These are phyloP conservation scores for Eurypyga helias DNA, from an alignment of 2,113 vertebrate genomes.

Conservation along the genomic window DNA sequence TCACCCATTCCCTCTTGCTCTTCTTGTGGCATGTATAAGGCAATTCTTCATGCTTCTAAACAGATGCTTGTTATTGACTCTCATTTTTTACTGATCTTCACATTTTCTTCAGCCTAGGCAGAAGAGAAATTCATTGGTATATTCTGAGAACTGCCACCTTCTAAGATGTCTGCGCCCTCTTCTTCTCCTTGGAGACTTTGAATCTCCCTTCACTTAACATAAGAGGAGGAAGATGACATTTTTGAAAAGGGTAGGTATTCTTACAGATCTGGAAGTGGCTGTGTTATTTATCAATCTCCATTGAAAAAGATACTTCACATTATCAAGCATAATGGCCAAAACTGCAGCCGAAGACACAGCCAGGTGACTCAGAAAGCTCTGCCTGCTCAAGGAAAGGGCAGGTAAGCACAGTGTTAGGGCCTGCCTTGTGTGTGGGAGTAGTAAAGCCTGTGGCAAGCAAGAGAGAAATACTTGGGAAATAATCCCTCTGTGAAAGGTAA, in stretches of 20 bases:
- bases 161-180: background rate
- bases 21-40: background rate
- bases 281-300: background rate
- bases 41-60: background rate
- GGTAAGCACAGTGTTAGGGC: background rate
- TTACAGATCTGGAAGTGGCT: background rate
- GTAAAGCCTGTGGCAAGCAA: background rate
- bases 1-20: background rate
- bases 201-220: background rate
- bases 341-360: background rate
- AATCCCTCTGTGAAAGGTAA: background rate
- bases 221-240: background rate
- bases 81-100: background rate
- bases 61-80: background rate
- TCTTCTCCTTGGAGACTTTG: background rate
- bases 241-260: background rate
- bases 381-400: background rate
- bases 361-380: background rate
- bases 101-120: background rate
- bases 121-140: background rate
- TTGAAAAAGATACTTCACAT: background rate
- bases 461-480: background rate
- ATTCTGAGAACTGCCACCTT: background rate
- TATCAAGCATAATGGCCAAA: background rate
- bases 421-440: background rate